Percentiles rank a stretch among this genome's conserved stretches.
These are phyloP conservation scores for Falcunculus frontatus DNA, from an alignment of 2,113 vertebrate genomes.

Conservation along the genomic window DNA sequence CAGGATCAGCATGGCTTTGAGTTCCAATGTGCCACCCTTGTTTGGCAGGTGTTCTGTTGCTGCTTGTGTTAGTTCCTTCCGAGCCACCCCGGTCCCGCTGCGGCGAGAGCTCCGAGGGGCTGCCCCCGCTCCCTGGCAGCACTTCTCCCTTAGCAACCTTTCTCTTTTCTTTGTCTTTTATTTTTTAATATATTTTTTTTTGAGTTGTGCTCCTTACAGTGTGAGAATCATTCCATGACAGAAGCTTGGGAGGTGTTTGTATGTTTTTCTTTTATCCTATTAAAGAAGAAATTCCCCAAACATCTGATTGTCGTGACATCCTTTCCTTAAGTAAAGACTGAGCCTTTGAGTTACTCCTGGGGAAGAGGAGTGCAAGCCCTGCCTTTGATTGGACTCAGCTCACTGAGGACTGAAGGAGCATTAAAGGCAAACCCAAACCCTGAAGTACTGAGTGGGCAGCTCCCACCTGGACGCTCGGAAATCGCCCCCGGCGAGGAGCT, in stretches of 20 bases:
- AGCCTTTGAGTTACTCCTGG: background rate
- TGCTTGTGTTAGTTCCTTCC: background rate
- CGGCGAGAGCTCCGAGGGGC: background rate
- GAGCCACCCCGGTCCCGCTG: background rate
- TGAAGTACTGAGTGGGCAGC: background rate
- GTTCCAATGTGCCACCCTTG: background rate
- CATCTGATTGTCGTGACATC: slow-evolving; percentile 7
- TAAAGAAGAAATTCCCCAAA: slow-evolving; percentile 54
- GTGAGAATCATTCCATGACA: slow-evolving; percentile 37
- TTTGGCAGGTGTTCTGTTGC: background rate
- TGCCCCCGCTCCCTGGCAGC: background rate
- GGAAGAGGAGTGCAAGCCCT: background rate
- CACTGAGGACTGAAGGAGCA: background rate
- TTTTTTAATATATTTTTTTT: background rate
- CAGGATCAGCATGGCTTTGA: slow-evolving; percentile 28
- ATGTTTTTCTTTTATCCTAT: slow-evolving; percentile 14
- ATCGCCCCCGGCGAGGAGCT: background rate
- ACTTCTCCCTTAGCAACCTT: background rate
- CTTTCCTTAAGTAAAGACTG: slow-evolving; percentile 6
- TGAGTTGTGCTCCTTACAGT: slow-evolving; percentile 19
- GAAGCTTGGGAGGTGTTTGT: slow-evolving; percentile 40
- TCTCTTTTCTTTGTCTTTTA: background rate
- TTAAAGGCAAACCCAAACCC: background rate
- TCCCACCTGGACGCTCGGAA: background rate
- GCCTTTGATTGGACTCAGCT: background rate